Percentiles rank a stretch among this genome's conserved stretches.
These are phyloP conservation scores for Lycocorax pyrrhopterus DNA, from an alignment of 2,113 vertebrate genomes.

Conservation along the genomic window DNA sequence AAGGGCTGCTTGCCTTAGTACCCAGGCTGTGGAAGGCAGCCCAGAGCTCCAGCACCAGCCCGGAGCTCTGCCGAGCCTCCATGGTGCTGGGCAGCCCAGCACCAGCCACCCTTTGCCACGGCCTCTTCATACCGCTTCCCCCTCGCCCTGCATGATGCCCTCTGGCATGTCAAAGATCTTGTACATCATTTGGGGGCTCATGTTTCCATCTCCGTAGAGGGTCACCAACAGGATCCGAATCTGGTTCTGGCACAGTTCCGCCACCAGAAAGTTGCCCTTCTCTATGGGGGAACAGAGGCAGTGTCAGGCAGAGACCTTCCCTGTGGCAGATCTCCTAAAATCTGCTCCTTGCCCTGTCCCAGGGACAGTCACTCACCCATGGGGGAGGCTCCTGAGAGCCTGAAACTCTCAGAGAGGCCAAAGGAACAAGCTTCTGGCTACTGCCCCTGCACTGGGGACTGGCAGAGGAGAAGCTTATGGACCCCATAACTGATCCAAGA, in stretches of 20 bases:
- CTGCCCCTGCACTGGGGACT: background rate
- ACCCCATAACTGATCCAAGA: background rate
- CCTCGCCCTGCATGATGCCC: constrained; percentile 68
- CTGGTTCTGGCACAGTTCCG: constrained; percentile 79
- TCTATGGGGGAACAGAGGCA: constrained; percentile 57
- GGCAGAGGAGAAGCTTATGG: background rate
- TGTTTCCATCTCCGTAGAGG: constrained; percentile 59
- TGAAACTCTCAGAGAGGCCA: background rate
- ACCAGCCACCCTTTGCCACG: background rate
- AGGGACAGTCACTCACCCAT: background rate
- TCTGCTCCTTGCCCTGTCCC: background rate
- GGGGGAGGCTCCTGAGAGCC: background rate
- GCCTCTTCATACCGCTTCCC: constrained; percentile 72
- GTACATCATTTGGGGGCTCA: constrained; percentile 51
- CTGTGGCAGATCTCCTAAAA: background rate
- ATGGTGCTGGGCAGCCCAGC: background rate
- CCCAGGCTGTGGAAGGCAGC: background rate
- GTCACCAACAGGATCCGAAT: constrained; percentile 76
- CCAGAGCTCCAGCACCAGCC: background rate
- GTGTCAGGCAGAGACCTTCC: background rate
- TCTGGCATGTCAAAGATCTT: constrained; percentile 69
- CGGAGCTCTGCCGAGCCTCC: fast-evolving
- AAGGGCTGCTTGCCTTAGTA: background rate
- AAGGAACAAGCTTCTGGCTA: background rate
- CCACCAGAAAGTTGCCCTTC: constrained; percentile 78